These are phyloP conservation scores for Serrognathus titanus DNA, from an alignment of 2,888 invertebrate species.

Conservation along the genomic window DNA sequence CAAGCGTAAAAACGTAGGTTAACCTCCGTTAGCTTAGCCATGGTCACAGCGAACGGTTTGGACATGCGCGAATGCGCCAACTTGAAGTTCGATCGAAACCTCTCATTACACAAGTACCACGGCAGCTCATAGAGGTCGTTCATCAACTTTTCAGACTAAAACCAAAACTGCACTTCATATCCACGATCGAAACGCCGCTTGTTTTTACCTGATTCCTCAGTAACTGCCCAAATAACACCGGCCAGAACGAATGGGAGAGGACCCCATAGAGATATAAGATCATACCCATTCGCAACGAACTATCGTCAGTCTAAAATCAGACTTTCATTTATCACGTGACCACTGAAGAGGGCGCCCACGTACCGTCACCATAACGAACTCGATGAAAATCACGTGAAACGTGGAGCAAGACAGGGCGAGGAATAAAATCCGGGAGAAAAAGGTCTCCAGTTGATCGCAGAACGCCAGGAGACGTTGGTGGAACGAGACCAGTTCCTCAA, in stretches of 20 bases:
- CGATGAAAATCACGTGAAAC: conserved; percentile 14
- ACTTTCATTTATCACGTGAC: neutral
- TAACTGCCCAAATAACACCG: conserved; percentile 26
- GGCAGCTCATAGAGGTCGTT: conserved; percentile 16
- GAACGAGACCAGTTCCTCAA: conserved; percentile 36
- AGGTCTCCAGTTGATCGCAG: conserved; percentile 37
- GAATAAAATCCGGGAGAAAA: conserved; percentile 42
- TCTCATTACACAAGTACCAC: conserved; percentile 19
- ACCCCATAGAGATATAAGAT: conserved; percentile 8
- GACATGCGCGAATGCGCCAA: conserved; percentile 20
- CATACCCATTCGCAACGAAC: neutral
- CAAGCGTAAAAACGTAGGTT: conserved; percentile 22
- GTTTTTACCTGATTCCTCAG: conserved; percentile 18
- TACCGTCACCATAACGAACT: conserved; percentile 13
- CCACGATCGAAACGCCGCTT: neutral
- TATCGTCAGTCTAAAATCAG: conserved; percentile 2
- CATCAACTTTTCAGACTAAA: conserved; percentile 16
- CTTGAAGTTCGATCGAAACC: conserved; percentile 15
- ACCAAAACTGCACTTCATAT: neutral
- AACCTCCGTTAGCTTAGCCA: conserved; percentile 24
- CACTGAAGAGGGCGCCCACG: neutral
- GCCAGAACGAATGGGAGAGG: conserved; percentile 25
- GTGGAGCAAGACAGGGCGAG: conserved; percentile 6
- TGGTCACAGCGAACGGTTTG: conserved; percentile 18
- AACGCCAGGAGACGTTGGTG: conserved; percentile 39